Evolutionary conservation across 2,113 vertebrate genomes (phyloP).

Genomic region (Solea senegalensis): DNA sequence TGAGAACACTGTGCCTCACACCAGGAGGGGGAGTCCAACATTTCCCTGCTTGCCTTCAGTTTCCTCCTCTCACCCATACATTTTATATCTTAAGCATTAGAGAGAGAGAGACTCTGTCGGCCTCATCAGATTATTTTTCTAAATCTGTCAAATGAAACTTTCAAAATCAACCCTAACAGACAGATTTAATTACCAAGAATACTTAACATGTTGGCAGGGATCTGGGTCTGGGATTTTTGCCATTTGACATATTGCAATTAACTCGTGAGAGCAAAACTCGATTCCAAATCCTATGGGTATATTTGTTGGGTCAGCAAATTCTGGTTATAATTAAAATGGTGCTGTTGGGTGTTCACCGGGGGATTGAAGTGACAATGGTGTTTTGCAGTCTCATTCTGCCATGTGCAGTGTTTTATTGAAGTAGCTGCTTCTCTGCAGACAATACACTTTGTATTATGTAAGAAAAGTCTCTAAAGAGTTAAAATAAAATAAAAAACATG

Average conservation of each 20-base stretch:
- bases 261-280: conserved; percentile 14
- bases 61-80: not conserved
- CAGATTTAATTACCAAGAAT: conserved; percentile 10
- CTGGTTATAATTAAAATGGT: conserved; percentile 35
- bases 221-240: conserved; percentile 42
- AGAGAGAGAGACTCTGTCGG: not conserved
- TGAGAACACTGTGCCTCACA: not conserved
- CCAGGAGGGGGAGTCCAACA: conserved; percentile 46
- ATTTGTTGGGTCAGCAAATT: conserved; percentile 40
- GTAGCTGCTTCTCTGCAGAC: not conserved
- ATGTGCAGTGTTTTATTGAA: not conserved
- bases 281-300: conserved; percentile 20
- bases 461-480: no score
- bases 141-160: conserved; percentile 10
- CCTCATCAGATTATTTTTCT: not conserved
- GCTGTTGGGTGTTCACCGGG: not conserved
- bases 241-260: conserved; percentile 42
- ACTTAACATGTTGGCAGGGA: not conserved
- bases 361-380: not conserved
- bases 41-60: not conserved
- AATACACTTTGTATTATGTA: no score
- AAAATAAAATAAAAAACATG: no score
- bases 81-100: not conserved
- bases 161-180: conserved; percentile 25
- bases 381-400: not conserved